Evolutionary conservation across 1,140 invertebrate species (phyloP), one percentile per base, ranked within the genome.

Genomic region (Drosophila leontia): DNA sequence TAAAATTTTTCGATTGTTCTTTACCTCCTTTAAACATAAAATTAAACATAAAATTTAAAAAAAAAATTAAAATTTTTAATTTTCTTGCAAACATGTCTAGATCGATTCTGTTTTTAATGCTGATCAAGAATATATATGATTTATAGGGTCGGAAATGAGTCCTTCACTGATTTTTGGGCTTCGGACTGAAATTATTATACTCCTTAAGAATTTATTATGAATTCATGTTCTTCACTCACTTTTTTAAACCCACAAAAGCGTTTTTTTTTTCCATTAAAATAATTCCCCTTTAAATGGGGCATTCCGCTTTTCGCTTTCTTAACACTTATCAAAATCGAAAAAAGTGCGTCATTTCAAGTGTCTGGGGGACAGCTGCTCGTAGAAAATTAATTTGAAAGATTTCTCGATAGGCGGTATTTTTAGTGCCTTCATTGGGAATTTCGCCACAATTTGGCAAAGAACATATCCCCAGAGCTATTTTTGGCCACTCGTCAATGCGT

Each of bases 401-500:
- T 75, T 64, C 55, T 48, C 12, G 23, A 29, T 39, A 68, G 53
- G 53, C 13, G 47, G 59, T 75, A 62, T 58, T 50, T 75, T 64
- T 51, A 64, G 47, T 63, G 47, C 59, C 78, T 59, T 78, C 67
- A 68, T 63, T 61, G 81, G 81, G 81, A 84, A 84, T 85, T 85
- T 83, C 80, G 80, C 80, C 80, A 82, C 80, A 78, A 70, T 53
- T 74, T 80, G 35, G 61, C 78, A 47, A 56, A 58, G 65, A 84
- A 76, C 42, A 84, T 76, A 56, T 39, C 0, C 51, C 8, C 8
- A 0, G 2, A n/a, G 58, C 37, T 74, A 74, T 74, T 74, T 72
- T 60, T 48, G n/a, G 35, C 8, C 67, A 72, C 69, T 60, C 69
- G 76, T 84, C 81, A 80, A 77, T 84, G 82, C 80, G 80, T 72